Conservation (phyloP, 2,888 invertebrate genomes). For the Tinea trinotella region DNA sequence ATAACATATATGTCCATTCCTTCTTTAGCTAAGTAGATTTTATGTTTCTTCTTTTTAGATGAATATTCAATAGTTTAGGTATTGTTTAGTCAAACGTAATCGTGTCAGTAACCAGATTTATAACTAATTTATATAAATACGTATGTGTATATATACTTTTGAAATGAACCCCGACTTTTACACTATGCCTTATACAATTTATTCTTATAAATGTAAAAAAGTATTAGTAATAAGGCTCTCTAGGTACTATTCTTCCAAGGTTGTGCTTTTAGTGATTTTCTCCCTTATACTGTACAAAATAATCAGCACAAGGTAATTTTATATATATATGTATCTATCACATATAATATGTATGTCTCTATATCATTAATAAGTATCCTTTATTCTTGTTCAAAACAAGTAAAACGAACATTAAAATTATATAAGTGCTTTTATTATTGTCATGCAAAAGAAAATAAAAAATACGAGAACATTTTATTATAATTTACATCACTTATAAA, state of each 20-base stretch:
- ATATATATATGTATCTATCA: conserved; percentile 18
- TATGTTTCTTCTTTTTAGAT: neutral
- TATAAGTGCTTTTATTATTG: neutral
- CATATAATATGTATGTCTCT: neutral
- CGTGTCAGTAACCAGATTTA: too few species aligned
- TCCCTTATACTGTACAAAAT: conserved; percentile 5
- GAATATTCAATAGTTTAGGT: neutral
- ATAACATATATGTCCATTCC: neutral
- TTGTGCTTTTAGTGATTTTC: conserved; percentile 47
- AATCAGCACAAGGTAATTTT: conserved; percentile 10
- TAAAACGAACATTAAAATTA: neutral
- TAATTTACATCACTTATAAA: neutral
- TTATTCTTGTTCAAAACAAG: neutral
- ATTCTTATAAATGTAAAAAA: conserved; percentile 37
- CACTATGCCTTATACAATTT: conserved; percentile 51
- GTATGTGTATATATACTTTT: conserved; percentile 24
- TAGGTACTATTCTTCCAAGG: conserved; percentile 71
- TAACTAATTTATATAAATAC: conserved; percentile 21
- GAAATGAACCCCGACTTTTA: conserved; percentile 52
- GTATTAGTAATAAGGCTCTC: conserved; percentile 46
- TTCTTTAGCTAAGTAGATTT: neutral
- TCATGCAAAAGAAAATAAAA: neutral
- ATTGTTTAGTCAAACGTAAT: too few species aligned
- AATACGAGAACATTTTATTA: neutral
- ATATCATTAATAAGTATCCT: neutral